Evolutionary conservation across 2,113 vertebrate species (phyloP).

Genomic region (Lampris megalopsis): DNA sequence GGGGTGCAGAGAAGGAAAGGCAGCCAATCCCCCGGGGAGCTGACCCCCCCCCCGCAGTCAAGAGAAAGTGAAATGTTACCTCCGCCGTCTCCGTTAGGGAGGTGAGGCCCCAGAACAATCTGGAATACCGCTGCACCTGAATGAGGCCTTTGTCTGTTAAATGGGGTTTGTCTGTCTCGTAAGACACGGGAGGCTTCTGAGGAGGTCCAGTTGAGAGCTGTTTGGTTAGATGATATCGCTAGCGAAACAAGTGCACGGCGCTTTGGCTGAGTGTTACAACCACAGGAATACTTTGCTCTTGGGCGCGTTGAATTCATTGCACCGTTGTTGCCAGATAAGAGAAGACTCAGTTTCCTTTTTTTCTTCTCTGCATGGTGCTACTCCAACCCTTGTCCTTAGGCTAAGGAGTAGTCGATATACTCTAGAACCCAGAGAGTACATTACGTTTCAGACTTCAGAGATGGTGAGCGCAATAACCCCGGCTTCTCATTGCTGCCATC

Average conservation of each 20-base stretch:
- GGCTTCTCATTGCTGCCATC: not conserved
- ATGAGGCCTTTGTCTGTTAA: conserved; percentile 72
- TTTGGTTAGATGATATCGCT: conserved; percentile 68
- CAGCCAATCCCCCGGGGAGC: conserved; percentile 29
- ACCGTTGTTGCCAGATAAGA: conserved; percentile 18
- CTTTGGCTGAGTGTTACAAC: conserved; percentile 49
- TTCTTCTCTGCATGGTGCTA: not conserved
- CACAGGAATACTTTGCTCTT: conserved; percentile 36
- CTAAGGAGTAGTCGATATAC: not conserved
- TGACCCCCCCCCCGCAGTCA: conserved; percentile 62
- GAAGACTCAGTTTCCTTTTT: not conserved
- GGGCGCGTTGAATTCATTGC: conserved; percentile 19
- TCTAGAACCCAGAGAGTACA: not conserved
- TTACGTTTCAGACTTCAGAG: not conserved
- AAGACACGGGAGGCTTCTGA: conserved; percentile 58
- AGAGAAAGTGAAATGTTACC: conserved; percentile 74
- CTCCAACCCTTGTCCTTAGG: not conserved
- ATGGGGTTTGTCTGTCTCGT: conserved; percentile 67
- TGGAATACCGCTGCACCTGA: conserved; percentile 58
- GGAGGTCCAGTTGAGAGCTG: conserved; percentile 43
- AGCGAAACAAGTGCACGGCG: conserved; percentile 61
- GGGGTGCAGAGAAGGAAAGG: conserved; percentile 5
- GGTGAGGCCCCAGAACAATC: conserved; percentile 43
- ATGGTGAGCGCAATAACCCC: not conserved
- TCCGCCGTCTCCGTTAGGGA: conserved; percentile 5